Base-by-base conservation (phyloP, 2,113 vertebrate species). In the Menura novaehollandiae region DNA sequence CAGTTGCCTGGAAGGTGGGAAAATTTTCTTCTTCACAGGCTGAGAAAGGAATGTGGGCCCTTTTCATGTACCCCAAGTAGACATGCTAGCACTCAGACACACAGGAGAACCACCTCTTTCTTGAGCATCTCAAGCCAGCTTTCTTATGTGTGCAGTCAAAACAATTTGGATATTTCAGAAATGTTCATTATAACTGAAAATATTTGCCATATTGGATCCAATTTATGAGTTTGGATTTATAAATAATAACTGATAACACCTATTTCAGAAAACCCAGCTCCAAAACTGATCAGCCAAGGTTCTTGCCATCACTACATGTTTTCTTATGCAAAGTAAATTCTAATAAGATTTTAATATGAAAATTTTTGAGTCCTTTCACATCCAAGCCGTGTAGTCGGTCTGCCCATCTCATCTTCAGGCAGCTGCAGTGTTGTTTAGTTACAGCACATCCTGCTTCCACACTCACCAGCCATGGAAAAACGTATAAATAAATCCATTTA, bases 321-420 rank as follows among this genome's bases (percentile, higher is more conserved):
- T 67, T 68, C 32, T 76, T 53, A n/a, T 47, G 47, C n/a, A 8
- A 63, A 72, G 23, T 26, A 2, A 67, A 33, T 44, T 39, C 32
- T 49, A 69, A 63, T n/a, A 81, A 81, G 69, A 72, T 60, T 47
- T n/a, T 91, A 44, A 51, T 68, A 63, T 15, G 4, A 79, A 93
- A 52, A 44, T n/a, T 47, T 76, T 47, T 6, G 23, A 49, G 37
- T 71, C 15, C 7, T 79, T 71, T 47, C 37, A 64, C 35, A 82
- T 64, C 30, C 24, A 63, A 63, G 47, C 20, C 0, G 0, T 1
- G 0, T 15, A 55, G 22, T n/a, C 4, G 1, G 9, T 53, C 32
- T 67, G 7, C 27, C 10, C 27, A 56, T n/a, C 39, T 91, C 41
- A 76, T 35, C 33, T 91, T 79, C 37, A 82, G 62, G 23, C 17